Conservation (phyloP, 2,797 vertebrate species). For the Rhinella marina region DNA sequence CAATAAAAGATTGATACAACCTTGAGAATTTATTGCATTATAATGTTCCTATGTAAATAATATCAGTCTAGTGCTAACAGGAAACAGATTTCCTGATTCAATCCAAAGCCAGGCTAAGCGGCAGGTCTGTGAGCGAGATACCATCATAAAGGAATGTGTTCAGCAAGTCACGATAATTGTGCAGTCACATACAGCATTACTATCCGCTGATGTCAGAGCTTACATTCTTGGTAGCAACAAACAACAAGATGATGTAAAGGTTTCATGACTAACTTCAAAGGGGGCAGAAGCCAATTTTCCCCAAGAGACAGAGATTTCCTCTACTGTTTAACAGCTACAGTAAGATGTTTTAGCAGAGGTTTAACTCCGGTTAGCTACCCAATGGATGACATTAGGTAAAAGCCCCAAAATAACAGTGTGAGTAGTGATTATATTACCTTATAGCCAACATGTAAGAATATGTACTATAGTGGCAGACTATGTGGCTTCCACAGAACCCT, state of each 20-base stretch:
- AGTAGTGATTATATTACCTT: neutral
- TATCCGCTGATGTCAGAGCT: slow-evolving; percentile 2
- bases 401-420: neutral
- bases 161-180: neutral
- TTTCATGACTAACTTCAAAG: neutral
- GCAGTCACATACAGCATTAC: neutral
- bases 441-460: slow-evolving; percentile 2
- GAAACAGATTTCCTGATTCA: neutral
- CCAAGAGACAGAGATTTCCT: neutral
- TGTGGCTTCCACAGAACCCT: too few species aligned
- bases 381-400: neutral
- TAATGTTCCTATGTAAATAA: slow-evolving; percentile 10
- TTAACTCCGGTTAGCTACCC: neutral
- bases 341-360: slow-evolving; percentile 10
- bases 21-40: neutral
- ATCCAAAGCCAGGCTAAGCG: neutral
- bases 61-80: neutral
- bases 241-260: slow-evolving; percentile 16
- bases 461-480: neutral
- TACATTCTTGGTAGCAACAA: slow-evolving; percentile 26
- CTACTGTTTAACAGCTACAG: neutral
- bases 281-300: neutral
- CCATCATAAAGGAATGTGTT: neutral
- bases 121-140: neutral
- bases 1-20: neutral